Base-by-base conservation (phyloP, 2,797 vertebrate species). In the Pygocentrus nattereri region DNA sequence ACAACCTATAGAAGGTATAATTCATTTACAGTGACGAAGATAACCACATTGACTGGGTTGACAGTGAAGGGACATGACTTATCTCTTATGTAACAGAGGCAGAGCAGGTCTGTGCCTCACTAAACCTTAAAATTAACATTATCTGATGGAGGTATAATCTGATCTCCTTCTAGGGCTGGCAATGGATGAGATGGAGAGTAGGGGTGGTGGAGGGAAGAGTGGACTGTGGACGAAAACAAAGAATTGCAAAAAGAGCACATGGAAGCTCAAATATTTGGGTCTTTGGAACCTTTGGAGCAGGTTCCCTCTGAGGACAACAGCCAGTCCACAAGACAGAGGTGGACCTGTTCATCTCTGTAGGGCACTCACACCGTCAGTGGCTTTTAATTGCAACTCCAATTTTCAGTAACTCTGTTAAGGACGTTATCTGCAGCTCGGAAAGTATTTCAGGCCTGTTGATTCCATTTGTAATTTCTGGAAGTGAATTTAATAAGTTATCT, bases 121-220 rank as follows among this genome's bases (percentile, higher is more conserved):
- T 67, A 67, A 23, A 78, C 18, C n/a, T 25, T 19, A 87, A 84
- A 83, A 67, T 73, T 84, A 86, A 83, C 73, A 77, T 87, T 85
- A 89, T 91, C 88, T 89, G 82, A 89, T 87, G 82, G 78, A 77
- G 62, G 80, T 83, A 87, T 90, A 90, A 93, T 91, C 85, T 83
- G 88, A 92, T 91, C 87, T 84, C 50, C 78, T 74, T 38, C 50
- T 71, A 71, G 27, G 31, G 68, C 69, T 77, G 70, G 49, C 44
- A 23, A 83, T 64, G 52, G 30, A 61, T 67, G 58, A 78, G 76
- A 74, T 30, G 47, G 49, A 79, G 69, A 54, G 85, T 82, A 87
- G 84, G 54, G 27, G 21, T 74, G 67, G 74, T 75, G 54, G 74
- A 64, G 23, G 50, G 30, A 77, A 64, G 58, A 8, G 80, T 84